A percentile compares a stretch with the other conserved stretches of the same genome.
Conservation (phyloP, 2,888 invertebrate genomes). For the Peribatodes rhomboidaria region DNA sequence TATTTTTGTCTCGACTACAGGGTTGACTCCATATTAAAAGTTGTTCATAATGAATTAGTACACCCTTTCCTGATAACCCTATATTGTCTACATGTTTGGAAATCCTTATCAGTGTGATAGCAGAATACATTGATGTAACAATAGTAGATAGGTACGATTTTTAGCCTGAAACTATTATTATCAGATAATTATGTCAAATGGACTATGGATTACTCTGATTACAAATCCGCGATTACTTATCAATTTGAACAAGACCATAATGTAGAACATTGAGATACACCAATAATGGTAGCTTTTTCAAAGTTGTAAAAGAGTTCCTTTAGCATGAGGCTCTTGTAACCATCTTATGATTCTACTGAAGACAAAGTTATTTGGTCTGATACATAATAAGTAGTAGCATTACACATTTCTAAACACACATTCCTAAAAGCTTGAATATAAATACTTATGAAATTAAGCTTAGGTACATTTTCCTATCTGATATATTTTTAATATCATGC, state of each 20-base stretch:
- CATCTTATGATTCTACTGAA: constrained; percentile 18
- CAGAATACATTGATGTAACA: not conserved
- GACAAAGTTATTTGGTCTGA: constrained; percentile 18
- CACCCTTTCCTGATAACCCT: not conserved
- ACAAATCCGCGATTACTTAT: not conserved
- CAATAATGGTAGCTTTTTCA: not conserved
- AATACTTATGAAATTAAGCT: constrained; percentile 24
- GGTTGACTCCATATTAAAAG: too few relatives aligned
- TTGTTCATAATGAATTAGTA: too few relatives aligned
- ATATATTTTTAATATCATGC: constrained; percentile 5
- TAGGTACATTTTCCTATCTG: constrained; percentile 10
- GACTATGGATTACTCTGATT: not conserved
- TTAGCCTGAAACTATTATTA: not conserved
- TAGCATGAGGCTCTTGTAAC: not conserved
- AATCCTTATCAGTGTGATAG: not conserved
- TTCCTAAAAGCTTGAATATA: constrained; percentile 16
- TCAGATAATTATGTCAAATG: not conserved
- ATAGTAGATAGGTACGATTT: not conserved
- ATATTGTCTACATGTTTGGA: not conserved
- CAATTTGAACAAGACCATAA: not conserved
- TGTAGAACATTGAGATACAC: too few relatives aligned
- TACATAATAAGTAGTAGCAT: constrained; percentile 2
- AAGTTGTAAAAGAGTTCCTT: not conserved
- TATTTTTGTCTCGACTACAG: too few relatives aligned
- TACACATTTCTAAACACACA: constrained; percentile 11